Evolutionary conservation across 2,888 invertebrate species (phyloP), one percentile per base, ranked within the genome.

Genomic region (Vesta saturnalis): DNA sequence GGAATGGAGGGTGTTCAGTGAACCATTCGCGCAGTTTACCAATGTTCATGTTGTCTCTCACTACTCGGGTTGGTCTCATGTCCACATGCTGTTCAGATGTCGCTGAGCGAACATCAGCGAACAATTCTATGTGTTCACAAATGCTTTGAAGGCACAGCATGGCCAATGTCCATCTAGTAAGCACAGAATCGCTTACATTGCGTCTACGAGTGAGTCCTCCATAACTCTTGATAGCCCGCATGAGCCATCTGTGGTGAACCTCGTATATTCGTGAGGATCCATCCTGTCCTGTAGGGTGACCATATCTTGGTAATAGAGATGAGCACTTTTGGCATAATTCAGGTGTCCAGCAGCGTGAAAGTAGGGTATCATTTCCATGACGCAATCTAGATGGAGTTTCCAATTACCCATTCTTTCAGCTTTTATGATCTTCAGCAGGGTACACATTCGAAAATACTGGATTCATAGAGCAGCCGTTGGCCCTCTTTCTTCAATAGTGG

Each of bases 261-360:
- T n/a, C 55, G 70, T 21, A 56, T 69, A 75, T 49, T 77, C 77
- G 10, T 30, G 21, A 21, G 65, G 43, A 5, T 63, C 15, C 73
- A 76, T 78, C 66, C 64, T 57, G 30, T 65, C 58, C 58, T 70
- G 15, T 23, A 81, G 72, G 19, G 65, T 39, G 4, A n/a, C n/a
- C n/a, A n/a, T n/a, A 30, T 82, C 80, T 77, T 83, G 82, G 4
- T 82, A 64, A 73, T 81, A 81, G 12, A 81, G 47, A 35, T 80
- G 78, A 8, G 68, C 67, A 22, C 73, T 75, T 72, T 79, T 80
- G 15, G 80, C 78, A 72, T 82, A 80, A 2, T 71, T 56, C 56
- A 80, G 79, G 74, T 84, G 79, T n/a, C n/a, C n/a, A n/a, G n/a
- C n/a, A n/a, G n/a, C n/a, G n/a, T n/a, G n/a, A n/a, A n/a, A n/a